These are phyloP conservation scores for Australoheros facetus DNA, from an alignment of 2,797 vertebrate genomes.

Conservation along the genomic window DNA sequence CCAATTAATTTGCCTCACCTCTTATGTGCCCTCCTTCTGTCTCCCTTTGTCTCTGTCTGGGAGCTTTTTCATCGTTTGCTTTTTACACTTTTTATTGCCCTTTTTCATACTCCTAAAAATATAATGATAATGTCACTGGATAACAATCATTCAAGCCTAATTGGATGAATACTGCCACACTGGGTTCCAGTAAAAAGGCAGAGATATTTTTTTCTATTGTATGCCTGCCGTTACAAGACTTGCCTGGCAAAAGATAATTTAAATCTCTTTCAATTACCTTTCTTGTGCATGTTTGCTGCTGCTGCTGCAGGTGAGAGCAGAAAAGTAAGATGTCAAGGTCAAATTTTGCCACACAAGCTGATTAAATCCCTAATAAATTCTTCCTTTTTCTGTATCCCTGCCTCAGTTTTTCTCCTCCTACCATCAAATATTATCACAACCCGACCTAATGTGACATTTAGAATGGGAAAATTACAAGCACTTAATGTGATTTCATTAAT, in stretches of 20 bases:
- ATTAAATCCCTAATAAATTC: slow-evolving; percentile 65
- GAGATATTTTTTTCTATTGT: slow-evolving; percentile 23
- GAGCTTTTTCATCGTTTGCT: slow-evolving; percentile 60
- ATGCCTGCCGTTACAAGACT: slow-evolving; percentile 24
- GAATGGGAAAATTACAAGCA: slow-evolving; percentile 60
- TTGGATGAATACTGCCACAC: slow-evolving; percentile 53
- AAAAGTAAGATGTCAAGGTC: slow-evolving; percentile 65
- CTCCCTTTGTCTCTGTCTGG: slow-evolving; percentile 63
- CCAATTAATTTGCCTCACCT: slow-evolving; percentile 80
- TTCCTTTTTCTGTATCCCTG: slow-evolving; percentile 23
- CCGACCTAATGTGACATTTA: slow-evolving; percentile 72
- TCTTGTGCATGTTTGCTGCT: slow-evolving; percentile 23
- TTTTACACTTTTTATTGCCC: slow-evolving; percentile 53
- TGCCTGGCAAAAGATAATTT: slow-evolving; percentile 58
- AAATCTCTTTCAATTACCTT: slow-evolving; percentile 61
- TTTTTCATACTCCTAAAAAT: slow-evolving; percentile 52
- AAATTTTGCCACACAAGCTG: slow-evolving; percentile 64
- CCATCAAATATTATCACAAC: slow-evolving; percentile 64
- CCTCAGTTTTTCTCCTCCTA: slow-evolving; percentile 45
- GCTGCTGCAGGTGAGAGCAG: slow-evolving; percentile 14
- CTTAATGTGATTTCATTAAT: slow-evolving; percentile 70
- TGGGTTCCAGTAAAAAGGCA: slow-evolving; percentile 36
- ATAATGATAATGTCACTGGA: slow-evolving; percentile 56
- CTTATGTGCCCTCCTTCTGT: slow-evolving; percentile 57
- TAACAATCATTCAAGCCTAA: slow-evolving; percentile 67